Percentiles rank a stretch among this genome's conserved stretches.
Conservation (phyloP, 2,113 vertebrate genomes). For the Paedocypris sp. region DNA sequence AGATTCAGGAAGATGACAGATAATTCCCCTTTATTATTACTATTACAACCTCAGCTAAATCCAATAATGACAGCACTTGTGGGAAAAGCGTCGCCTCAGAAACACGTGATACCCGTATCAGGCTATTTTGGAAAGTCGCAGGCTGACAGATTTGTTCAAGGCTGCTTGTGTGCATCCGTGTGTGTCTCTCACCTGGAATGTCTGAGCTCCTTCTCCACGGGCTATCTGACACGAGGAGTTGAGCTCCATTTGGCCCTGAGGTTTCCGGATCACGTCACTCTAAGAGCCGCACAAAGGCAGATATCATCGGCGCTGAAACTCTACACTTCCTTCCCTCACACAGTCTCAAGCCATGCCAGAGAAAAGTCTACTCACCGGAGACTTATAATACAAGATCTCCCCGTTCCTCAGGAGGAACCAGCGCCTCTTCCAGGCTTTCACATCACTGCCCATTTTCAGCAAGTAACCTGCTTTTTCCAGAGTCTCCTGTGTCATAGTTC, state of each 20-base stretch:
- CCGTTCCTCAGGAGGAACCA: slow-evolving; percentile 82
- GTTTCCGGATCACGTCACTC: slow-evolving; percentile 81
- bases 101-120: slow-evolving; percentile 19
- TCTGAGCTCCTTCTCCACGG: slow-evolving; percentile 75
- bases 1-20: slow-evolving; percentile 17
- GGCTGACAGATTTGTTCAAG: slow-evolving; percentile 21
- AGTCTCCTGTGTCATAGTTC: slow-evolving; percentile 58
- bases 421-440: slow-evolving; percentile 79
- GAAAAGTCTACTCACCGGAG: slow-evolving; percentile 66
- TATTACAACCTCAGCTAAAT: slow-evolving; percentile 3
- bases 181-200: slow-evolving; percentile 68
- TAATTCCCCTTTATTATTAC: slow-evolving; percentile 5
- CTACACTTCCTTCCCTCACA: slow-evolving; percentile 12
- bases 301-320: slow-evolving; percentile 4
- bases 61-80: slow-evolving; percentile 6
- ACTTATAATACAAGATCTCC: slow-evolving; percentile 82
- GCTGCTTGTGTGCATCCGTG: neutral
- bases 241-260: slow-evolving; percentile 78
- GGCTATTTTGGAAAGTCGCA: slow-evolving; percentile 2
- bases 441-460: slow-evolving; percentile 77
- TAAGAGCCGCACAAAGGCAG: slow-evolving; percentile 35
- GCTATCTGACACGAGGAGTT: slow-evolving; percentile 73
- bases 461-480: slow-evolving; percentile 81
- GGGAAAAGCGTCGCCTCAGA: slow-evolving; percentile 12
- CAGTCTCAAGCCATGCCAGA: neutral